phyloP scores from a whole-genome alignment of 1,140 invertebrate species.

The Vanessa atalanta region DNA sequence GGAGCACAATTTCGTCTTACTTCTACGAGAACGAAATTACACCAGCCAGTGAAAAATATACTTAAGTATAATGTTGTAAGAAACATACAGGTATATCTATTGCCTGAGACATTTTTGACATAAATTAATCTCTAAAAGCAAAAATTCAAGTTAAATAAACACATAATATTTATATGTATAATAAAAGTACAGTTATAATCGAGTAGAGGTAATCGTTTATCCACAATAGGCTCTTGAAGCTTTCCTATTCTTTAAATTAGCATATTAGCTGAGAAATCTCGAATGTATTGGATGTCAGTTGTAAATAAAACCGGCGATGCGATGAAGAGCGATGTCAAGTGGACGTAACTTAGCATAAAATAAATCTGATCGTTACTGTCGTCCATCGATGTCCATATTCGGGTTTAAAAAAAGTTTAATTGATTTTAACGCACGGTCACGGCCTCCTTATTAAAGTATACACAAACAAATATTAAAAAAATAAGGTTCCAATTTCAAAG shows the following conservation, averaged over 20 bases:
- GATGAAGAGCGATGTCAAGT: conserved; percentile 7
- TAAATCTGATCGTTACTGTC: not conserved
- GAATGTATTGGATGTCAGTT: conserved; percentile 36
- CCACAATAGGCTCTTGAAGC: conserved; percentile 25
- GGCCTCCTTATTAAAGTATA: no score
- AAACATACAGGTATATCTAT: no score
- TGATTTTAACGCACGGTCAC: no score
- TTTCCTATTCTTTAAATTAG: conserved; percentile 45
- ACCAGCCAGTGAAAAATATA: not conserved
- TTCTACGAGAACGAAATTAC: no score
- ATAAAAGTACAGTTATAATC: conserved; percentile 24
- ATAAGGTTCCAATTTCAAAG: no score
- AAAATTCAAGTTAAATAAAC: conserved; percentile 18
- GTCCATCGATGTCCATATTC: no score
- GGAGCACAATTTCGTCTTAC: no score
- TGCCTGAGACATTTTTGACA: no score
- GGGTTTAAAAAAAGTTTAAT: no score
- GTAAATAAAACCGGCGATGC: conserved; percentile 18
- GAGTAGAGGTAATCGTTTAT: conserved; percentile 22
- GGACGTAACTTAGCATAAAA: not conserved
- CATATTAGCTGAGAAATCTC: conserved; percentile 41
- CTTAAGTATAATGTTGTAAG: no score
- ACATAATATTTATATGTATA: conserved; percentile 2
- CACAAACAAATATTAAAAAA: no score
- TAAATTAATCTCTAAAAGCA: not conserved